Base-by-base conservation (phyloP, 2,797 vertebrate species). In the Melanotaenia trifasciata region DNA sequence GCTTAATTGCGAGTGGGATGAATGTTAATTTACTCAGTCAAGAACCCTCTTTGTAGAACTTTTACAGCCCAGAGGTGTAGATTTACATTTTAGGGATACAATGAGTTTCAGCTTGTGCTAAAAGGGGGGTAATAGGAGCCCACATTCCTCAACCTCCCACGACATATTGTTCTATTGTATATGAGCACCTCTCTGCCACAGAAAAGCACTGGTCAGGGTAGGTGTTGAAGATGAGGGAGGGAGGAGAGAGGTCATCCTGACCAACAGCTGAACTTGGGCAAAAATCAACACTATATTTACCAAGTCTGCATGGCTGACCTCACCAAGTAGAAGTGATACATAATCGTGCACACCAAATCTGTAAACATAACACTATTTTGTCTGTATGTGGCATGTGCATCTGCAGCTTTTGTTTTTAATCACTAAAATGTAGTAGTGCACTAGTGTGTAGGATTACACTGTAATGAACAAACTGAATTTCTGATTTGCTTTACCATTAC, bases 1-100 rank as follows among this genome's bases (percentile, higher is more conserved):
- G 83, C 77, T 94, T 94, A 94, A 93, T 94, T 93, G 85, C 90
- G 86, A 95, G 96, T 92, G 94, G 95, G 95, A 92, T 80, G 94
- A 81, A 91, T 81, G 86, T 94, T 94, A 91, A 85, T 91, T 93
- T 94, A 91, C 86, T 86, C 87, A 78, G 86, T 93, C 89, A 95
- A 95, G 90, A 91, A 93, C 88, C 90, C 87, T 94, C 92, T 94
- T 95, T 94, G 94, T 90, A 84, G 84, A 92, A 86, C 92, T 90
- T 93, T 83, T 89, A 93, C 91, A 92, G 91, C 91, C 90, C 93
- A 93, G 93, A 94, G 94, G 95, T 92, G 94, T 94, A 88, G 93
- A 94, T 92, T 94, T 92, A 94, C 91, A 93, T 86, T 84, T 87
- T 92, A 84, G 70, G 83, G 92, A 93, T 91, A 93, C 90, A 94